Evolutionary conservation across 2,888 invertebrate genomes (phyloP).

Genomic region (Hydraecia micacea): DNA sequence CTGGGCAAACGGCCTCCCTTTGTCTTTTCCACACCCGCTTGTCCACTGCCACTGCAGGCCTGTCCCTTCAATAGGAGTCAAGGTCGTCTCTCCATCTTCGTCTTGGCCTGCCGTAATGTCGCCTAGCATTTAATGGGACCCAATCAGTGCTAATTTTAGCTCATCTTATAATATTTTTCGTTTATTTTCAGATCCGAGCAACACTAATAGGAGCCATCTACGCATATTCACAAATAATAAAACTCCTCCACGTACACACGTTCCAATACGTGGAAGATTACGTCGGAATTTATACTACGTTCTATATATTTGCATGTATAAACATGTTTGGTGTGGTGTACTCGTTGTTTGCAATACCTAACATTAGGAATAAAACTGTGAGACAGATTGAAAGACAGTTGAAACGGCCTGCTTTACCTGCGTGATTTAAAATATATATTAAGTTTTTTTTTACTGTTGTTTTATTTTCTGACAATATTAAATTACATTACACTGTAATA

Average conservation of each 20-base stretch:
- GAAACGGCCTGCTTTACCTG: constrained; percentile 78
- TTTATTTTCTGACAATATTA: constrained; percentile 16
- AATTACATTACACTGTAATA: too few species aligned
- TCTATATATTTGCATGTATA: constrained; percentile 81
- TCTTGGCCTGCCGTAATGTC: too few species aligned
- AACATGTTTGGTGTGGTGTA: constrained; percentile 83
- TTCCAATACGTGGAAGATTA: constrained; percentile 80
- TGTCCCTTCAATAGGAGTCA: too few species aligned
- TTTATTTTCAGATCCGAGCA: constrained; percentile 79
- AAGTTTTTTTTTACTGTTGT: constrained; percentile 12
- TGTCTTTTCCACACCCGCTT: too few species aligned
- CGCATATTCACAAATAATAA: constrained; percentile 78
- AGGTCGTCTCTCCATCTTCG: too few species aligned
- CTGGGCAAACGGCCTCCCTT: too few species aligned
- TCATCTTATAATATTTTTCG: neutral
- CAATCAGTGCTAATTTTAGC: too few species aligned
- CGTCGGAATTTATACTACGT: constrained; percentile 79
- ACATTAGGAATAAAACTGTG: constrained; percentile 74
- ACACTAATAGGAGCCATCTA: constrained; percentile 76
- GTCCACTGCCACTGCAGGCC: too few species aligned
- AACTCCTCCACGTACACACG: constrained; percentile 78
- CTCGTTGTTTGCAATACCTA: constrained; percentile 77
- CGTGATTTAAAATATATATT: constrained; percentile 62
- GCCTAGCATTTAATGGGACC: too few species aligned
- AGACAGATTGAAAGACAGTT: constrained; percentile 82